Base-by-base conservation (phyloP, 2,888 invertebrate genomes). In the Agrotis ipsilon region DNA sequence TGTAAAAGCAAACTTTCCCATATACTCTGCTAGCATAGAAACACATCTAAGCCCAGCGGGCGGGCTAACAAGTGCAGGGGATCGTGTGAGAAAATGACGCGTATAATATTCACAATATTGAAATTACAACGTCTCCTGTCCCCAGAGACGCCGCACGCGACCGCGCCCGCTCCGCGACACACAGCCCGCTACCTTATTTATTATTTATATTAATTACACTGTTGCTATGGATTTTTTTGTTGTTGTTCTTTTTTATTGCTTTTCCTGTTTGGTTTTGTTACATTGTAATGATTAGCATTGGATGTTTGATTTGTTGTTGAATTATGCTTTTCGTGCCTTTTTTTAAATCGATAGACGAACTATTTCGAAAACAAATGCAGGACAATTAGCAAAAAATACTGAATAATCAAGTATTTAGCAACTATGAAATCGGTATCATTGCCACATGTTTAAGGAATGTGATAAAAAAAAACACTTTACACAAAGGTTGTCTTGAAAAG, bases 81-180 rank as follows among this genome's bases (percentile, higher is more conserved):
- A 80, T 86, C 86, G 87, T 92, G 94, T 94, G 94, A 94, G 94
- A 95, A 94, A 90, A 91, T 90, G 90, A 88, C 90, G 88, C 89
- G 92, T 88, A 90, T 92, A 93, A 93, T 92, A 92, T 93, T 93
- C 93, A 90, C 92, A 91, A 93, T 92, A 93, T 92, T 90, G 93
- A 88, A 91, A 91, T 91, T 88, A 90, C 89, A 84, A 86, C 82
- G 82, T 78, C 83, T 73, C 78, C 72, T 63, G 76, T 88, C 93
- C 91, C 92, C 45, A 57, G 92, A 88, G 93, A 91, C 75, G 55
- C 55, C 67, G 86, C 88, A 85, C 88, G 87, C 88, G 87, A 84
- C 86, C 87, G 82, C 87, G 71, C 86, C 73, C 84, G 86, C 86
- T 80, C 82, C 83, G 88, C 82, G 79, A 86, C 85, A 86, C 86